Evolutionary conservation across 2,888 invertebrate genomes (phyloP).

Genomic region (Diaphora mendica): DNA sequence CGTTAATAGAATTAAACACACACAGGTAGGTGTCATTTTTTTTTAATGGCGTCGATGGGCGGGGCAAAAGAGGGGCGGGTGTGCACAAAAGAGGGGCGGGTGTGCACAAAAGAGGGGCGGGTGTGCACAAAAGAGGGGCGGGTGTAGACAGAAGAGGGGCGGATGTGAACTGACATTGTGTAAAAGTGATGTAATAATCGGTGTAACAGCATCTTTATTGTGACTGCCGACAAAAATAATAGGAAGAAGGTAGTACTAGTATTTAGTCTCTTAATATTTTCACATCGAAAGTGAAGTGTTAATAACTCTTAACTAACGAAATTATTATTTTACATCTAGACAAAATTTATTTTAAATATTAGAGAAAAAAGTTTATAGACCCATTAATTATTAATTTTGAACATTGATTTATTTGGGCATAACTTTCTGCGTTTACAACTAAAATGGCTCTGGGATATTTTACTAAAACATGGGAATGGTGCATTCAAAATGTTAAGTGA

Average conservation of each 20-base stretch:
- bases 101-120: conserved; percentile 26
- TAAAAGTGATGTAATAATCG: neutral
- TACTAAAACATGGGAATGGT: too few species aligned
- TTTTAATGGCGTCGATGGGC: conserved; percentile 20
- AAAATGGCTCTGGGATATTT: too few species aligned
- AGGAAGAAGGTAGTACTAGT: neutral
- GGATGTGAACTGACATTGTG: conserved; percentile 25
- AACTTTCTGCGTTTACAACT: neutral
- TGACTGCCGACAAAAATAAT: neutral
- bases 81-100: conserved; percentile 36
- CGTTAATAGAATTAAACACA: conserved; percentile 20
- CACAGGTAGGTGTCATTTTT: conserved; percentile 32
- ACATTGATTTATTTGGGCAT: too few species aligned
- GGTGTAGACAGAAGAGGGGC: conserved; percentile 32
- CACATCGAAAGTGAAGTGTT: neutral
- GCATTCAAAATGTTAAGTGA: too few species aligned
- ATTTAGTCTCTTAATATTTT: neutral
- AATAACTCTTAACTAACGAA: too few species aligned
- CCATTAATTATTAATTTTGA: too few species aligned
- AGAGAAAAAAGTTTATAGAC: too few species aligned
- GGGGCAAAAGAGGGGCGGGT: conserved; percentile 19
- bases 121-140: too few species aligned
- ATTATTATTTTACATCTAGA: too few species aligned
- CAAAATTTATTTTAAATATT: too few species aligned
- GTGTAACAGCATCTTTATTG: neutral